Percentiles rank a stretch among this genome's conserved stretches.
phyloP scores from a whole-genome alignment of 2,113 vertebrate genomes.

The Amazona guildingii region DNA sequence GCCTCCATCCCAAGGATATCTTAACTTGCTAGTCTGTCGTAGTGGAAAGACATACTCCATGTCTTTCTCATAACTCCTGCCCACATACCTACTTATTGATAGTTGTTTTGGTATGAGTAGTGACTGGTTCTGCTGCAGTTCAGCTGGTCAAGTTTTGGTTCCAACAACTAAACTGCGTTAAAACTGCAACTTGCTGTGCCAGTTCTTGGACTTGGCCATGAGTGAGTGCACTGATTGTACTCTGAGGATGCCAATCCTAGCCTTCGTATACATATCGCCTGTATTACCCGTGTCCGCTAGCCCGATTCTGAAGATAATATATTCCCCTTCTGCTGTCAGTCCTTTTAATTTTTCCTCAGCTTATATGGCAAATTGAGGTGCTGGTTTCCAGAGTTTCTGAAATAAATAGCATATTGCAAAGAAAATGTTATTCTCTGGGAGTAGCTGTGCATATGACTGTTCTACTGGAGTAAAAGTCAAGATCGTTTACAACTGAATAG shows the following conservation, averaged over 20 bases:
- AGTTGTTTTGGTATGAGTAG: background rate
- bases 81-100: background rate
- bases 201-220: background rate
- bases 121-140: background rate
- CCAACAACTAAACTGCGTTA: background rate
- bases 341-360: background rate
- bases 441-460: background rate
- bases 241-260: background rate
- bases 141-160: background rate
- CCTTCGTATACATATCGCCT: rapidly evolving
- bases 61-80: background rate
- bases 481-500: background rate
- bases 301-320: background rate
- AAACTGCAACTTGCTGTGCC: background rate
- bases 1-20: background rate
- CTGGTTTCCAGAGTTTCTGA: background rate
- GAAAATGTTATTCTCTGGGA: background rate
- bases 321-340: background rate
- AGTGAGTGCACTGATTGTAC: background rate
- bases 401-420: background rate
- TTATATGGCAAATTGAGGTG: background rate
- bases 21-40: background rate
- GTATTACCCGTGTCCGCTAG: background rate
- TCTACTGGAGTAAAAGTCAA: background rate
- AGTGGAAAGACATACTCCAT: background rate